A percentile compares a stretch with the other conserved stretches of the same genome.
These are phyloP conservation scores for Helobdella robusta DNA, from an alignment of 2,888 invertebrate genomes.

Conservation along the genomic window DNA sequence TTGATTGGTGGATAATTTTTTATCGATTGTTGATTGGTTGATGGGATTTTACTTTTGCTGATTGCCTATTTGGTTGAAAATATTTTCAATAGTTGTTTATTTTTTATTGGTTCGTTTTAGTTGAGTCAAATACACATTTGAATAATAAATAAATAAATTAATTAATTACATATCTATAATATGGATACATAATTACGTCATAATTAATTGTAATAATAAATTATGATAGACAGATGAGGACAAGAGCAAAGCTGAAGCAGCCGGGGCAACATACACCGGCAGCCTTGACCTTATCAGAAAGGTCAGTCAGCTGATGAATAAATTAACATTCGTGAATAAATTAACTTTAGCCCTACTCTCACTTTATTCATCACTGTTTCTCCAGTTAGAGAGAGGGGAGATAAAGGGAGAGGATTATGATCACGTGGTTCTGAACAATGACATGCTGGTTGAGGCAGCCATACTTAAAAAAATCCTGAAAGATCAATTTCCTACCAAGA, in stretches of 20 bases:
- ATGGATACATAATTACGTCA: too few relatives aligned
- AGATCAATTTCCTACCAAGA: conserved; percentile 39
- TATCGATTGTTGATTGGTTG: too few relatives aligned
- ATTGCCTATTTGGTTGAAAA: too few relatives aligned
- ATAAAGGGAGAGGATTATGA: conserved; percentile 38
- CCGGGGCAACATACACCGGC: conserved; percentile 39
- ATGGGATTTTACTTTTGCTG: too few relatives aligned
- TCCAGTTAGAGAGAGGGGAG: conserved; percentile 36
- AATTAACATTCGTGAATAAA: neutral
- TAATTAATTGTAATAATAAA: too few relatives aligned
- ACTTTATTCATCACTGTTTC: neutral
- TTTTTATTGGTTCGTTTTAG: too few relatives aligned
- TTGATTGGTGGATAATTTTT: neutral
- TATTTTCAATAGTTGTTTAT: too few relatives aligned
- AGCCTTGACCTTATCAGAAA: conserved; percentile 38
- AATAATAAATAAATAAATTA: too few relatives aligned
- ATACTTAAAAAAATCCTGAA: conserved; percentile 36
- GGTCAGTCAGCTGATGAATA: conserved; percentile 32
- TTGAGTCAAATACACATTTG: too few relatives aligned
- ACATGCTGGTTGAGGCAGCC: conserved; percentile 36
- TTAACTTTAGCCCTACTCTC: neutral
- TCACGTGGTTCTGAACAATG: conserved; percentile 37
- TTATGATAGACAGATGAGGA: conserved; percentile 38
- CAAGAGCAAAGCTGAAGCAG: conserved; percentile 34
- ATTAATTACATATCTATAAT: too few relatives aligned